phyloP scores from a whole-genome alignment of 2,797 vertebrate genomes.

The Pseudopleuronectes americanus region DNA sequence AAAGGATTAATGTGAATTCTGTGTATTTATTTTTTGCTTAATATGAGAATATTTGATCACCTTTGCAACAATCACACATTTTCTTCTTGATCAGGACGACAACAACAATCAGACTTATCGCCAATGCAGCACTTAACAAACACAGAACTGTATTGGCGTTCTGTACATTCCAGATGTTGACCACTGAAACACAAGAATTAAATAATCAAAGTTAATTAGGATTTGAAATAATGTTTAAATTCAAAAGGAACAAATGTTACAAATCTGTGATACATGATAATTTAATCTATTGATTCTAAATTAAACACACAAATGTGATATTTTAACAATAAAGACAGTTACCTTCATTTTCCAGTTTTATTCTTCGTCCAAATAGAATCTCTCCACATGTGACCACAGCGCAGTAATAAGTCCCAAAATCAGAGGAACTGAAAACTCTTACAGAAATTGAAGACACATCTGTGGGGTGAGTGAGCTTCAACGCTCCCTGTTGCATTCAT shows the following conservation, averaged over 20 bases:
- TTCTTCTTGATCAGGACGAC: constrained; percentile 13
- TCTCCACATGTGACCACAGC: constrained; percentile 41
- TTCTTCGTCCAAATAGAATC: constrained; percentile 14
- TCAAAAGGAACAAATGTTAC: neutral
- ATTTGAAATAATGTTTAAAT: neutral
- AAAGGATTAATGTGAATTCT: neutral
- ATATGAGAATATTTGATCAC: constrained; percentile 4
- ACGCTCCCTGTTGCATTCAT: neutral
- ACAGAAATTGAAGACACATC: constrained; percentile 53
- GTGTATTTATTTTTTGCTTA: no score
- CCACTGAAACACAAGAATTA: rapidly evolving
- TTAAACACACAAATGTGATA: neutral
- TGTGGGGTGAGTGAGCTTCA: constrained; percentile 8
- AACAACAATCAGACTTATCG: constrained; percentile 12
- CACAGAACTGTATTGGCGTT: neutral
- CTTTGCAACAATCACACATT: rapidly evolving
- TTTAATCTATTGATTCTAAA: neutral
- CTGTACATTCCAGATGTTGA: rapidly evolving
- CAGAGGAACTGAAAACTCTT: constrained; percentile 15
- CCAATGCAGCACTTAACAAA: neutral
- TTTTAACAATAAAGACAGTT: neutral
- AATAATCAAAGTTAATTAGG: neutral
- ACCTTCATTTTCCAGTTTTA: constrained; percentile 32
- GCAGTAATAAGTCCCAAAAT: constrained; percentile 29
- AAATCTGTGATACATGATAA: neutral